Conservation (phyloP, 2,888 invertebrate genomes). For the Erebia palarica region DNA sequence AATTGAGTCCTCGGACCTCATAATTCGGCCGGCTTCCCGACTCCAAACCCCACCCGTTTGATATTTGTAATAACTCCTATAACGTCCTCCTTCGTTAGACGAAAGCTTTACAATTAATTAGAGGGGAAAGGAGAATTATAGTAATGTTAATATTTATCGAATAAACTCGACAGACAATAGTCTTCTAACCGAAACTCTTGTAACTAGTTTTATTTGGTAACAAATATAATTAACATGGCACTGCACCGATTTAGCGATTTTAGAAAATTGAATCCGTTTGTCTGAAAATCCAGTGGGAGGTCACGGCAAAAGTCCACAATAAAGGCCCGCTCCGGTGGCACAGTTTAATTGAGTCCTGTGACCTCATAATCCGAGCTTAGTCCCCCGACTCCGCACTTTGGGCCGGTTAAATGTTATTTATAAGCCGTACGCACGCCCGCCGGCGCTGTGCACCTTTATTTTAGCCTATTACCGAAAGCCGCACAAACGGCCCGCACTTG, state of each 20-base stretch:
- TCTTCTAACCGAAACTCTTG: no score
- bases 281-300: slow-evolving; percentile 76
- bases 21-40: slow-evolving; percentile 72
- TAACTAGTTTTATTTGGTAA: no score
- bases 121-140: no score
- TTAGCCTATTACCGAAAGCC: slow-evolving; percentile 6
- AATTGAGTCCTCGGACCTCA: slow-evolving; percentile 82
- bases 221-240: no score
- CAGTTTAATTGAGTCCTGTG: slow-evolving; percentile 81
- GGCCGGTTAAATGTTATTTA: slow-evolving; percentile 79
- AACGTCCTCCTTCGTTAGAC: no score
- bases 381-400: slow-evolving; percentile 65
- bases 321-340: slow-evolving; percentile 61
- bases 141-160: no score
- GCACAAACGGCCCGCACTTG: slow-evolving; percentile 8
- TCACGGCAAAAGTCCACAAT: slow-evolving; percentile 75
- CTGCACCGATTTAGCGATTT: slow-evolving; percentile 42
- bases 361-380: slow-evolving; percentile 77
- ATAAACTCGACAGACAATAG: no score
- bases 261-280: slow-evolving; percentile 77
- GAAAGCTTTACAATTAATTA: no score
- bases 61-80: no score
- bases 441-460: slow-evolving; percentile 4
- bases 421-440: slow-evolving; percentile 53
- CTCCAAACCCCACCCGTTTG: slow-evolving; percentile 34